Percentiles rank a stretch among this genome's conserved stretches.
phyloP scores from a whole-genome alignment of 2,113 vertebrate species.

The Athene cunicularia region DNA sequence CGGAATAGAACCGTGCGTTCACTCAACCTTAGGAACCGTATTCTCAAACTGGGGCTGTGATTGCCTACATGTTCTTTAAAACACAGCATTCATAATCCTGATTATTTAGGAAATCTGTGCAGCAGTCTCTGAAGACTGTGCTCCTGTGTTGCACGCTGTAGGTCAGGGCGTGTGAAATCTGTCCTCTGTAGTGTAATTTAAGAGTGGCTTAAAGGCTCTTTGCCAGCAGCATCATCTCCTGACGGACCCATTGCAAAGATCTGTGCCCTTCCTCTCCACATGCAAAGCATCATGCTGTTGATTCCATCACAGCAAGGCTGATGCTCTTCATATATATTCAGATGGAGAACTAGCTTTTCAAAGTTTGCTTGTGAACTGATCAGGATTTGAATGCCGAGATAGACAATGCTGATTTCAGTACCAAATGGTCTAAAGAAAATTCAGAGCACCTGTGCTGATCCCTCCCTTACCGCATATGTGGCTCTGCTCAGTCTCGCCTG shows the following conservation, averaged over 20 bases:
- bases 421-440: not conserved
- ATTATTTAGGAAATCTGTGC: not conserved
- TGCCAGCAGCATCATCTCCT: not conserved
- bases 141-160: not conserved
- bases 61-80: not conserved
- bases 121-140: not conserved
- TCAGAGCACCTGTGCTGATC: not conserved
- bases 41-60: not conserved
- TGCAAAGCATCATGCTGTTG: not conserved
- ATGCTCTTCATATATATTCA: not conserved
- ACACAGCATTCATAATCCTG: not conserved
- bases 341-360: not conserved
- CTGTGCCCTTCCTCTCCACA: not conserved
- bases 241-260: not conserved
- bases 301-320: not conserved
- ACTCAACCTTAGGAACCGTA: fast-evolving
- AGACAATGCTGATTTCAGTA: not conserved
- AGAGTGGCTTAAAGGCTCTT: not conserved
- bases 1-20: not conserved
- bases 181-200: not conserved
- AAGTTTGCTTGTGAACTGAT: not conserved
- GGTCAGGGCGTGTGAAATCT: not conserved
- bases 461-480: not conserved
- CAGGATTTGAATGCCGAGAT: not conserved
- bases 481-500: not conserved